Conservation (phyloP, 2,888 invertebrate species). For the Caenorhabditis sp. region DNA sequence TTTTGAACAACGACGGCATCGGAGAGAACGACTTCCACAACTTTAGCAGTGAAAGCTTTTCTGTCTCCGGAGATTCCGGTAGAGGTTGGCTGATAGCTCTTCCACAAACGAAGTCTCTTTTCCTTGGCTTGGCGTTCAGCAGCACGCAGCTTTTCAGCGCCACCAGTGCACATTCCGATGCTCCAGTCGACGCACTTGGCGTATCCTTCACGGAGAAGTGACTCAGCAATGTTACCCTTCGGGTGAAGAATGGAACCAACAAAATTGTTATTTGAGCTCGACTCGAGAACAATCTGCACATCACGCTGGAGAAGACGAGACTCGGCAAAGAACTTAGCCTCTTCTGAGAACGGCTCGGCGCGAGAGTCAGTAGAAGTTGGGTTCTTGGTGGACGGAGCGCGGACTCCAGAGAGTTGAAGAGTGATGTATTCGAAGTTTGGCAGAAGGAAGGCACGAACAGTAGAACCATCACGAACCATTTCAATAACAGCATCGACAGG, state of each 20-base stretch:
- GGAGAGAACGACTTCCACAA: slow-evolving; percentile 93
- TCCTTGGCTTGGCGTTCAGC: slow-evolving; percentile 93
- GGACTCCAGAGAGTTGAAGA: slow-evolving; percentile 95
- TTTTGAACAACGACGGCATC: slow-evolving; percentile 93
- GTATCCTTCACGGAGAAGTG: slow-evolving; percentile 91
- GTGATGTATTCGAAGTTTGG: slow-evolving; percentile 95
- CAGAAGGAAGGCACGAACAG: slow-evolving; percentile 92
- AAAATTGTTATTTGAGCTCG: slow-evolving; percentile 94
- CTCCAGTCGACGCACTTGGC: slow-evolving; percentile 96
- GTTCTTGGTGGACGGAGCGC: slow-evolving; percentile 66
- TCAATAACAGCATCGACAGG: slow-evolving; percentile 94
- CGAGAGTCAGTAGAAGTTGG: slow-evolving; percentile 83
- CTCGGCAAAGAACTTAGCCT: slow-evolving; percentile 96
- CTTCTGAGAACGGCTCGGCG: slow-evolving; percentile 88
- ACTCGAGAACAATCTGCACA: slow-evolving; percentile 91
- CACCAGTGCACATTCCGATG: slow-evolving; percentile 90
- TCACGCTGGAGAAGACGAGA: slow-evolving; percentile 93
- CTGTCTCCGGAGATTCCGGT: slow-evolving; percentile 70
- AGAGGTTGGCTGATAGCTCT: slow-evolving; percentile 89
- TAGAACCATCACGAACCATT: slow-evolving; percentile 97
- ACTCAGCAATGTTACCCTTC: slow-evolving; percentile 92
- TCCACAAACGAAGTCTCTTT: slow-evolving; percentile 92
- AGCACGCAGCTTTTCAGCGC: slow-evolving; percentile 90
- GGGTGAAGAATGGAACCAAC: slow-evolving; percentile 96
- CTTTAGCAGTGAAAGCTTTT: slow-evolving; percentile 75